A percentile compares a stretch with the other conserved stretches of the same genome.
phyloP scores from a whole-genome alignment of 2,888 invertebrate species.

The Zhengitettix transpicula region DNA sequence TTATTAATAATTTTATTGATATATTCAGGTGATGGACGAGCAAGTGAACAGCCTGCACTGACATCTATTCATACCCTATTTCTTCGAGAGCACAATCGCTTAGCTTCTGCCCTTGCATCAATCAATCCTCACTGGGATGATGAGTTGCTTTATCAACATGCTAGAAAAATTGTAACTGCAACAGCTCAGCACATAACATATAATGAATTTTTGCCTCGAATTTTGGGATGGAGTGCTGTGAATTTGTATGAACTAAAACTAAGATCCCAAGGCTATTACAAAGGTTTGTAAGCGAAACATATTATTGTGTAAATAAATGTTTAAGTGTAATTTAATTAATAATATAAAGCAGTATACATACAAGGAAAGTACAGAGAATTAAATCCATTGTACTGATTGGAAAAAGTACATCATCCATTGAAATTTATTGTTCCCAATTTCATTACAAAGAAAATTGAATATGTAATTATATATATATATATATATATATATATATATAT shows the following conservation, averaged over 20 bases:
- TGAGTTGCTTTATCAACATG: constrained; percentile 67
- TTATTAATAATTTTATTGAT: not conserved
- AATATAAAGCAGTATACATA: too few species aligned
- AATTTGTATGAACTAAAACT: constrained; percentile 76
- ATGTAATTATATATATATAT: too few species aligned
- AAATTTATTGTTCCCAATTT: too few species aligned
- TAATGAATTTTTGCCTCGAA: constrained; percentile 78
- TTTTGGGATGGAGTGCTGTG: constrained; percentile 80
- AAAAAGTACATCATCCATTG: too few species aligned
- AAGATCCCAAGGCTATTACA: constrained; percentile 68
- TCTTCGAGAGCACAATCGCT: constrained; percentile 76
- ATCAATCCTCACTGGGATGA: constrained; percentile 84
- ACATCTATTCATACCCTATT: constrained; percentile 79
- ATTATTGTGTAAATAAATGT: too few species aligned
- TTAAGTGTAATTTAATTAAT: too few species aligned
- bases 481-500: too few species aligned
- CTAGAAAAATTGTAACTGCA: constrained; percentile 60
- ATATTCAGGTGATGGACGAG: constrained; percentile 58
- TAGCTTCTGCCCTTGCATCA: constrained; percentile 57
- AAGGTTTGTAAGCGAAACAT: constrained; percentile 26
- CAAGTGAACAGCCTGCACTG: constrained; percentile 81
- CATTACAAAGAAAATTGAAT: too few species aligned
- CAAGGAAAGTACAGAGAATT: too few species aligned
- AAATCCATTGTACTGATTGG: too few species aligned
- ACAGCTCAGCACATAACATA: constrained; percentile 66